Conservation (phyloP, 2,113 vertebrate genomes). For the Romanogobio albipinnatus region DNA sequence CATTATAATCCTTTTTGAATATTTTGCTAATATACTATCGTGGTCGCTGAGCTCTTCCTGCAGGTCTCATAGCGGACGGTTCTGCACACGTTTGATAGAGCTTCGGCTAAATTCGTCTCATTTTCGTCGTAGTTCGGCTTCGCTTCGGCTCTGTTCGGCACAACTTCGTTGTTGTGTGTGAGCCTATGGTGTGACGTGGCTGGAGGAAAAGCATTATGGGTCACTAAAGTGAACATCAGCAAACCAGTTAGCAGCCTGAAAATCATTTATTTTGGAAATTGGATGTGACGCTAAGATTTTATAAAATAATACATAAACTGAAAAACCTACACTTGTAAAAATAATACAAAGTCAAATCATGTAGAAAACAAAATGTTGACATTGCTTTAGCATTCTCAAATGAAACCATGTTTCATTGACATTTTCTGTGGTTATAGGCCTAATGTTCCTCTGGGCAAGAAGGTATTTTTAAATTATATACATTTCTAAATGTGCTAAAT, state of each 20-base stretch:
- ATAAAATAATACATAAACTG: neutral
- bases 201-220: neutral
- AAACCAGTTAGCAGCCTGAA: neutral
- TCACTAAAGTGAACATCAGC: neutral
- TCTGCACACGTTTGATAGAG: neutral
- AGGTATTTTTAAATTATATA: neutral
- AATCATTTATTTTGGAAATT: neutral
- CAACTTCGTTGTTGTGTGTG: neutral
- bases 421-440: too few relatives aligned
- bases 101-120: neutral
- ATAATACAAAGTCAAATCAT: too few relatives aligned
- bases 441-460: too few relatives aligned
- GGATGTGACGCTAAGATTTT: neutral
- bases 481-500: neutral
- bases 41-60: constrained; percentile 11
- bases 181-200: neutral
- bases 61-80: neutral
- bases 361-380: too few relatives aligned
- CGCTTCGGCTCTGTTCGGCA: neutral
- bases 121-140: neutral
- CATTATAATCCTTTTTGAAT: neutral
- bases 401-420: too few relatives aligned
- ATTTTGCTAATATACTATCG: neutral
- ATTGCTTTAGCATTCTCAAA: too few relatives aligned
- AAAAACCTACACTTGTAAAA: too few relatives aligned